These are phyloP conservation scores for Eugnorisma glareosa DNA, from an alignment of 2,888 invertebrate species.

Conservation along the genomic window DNA sequence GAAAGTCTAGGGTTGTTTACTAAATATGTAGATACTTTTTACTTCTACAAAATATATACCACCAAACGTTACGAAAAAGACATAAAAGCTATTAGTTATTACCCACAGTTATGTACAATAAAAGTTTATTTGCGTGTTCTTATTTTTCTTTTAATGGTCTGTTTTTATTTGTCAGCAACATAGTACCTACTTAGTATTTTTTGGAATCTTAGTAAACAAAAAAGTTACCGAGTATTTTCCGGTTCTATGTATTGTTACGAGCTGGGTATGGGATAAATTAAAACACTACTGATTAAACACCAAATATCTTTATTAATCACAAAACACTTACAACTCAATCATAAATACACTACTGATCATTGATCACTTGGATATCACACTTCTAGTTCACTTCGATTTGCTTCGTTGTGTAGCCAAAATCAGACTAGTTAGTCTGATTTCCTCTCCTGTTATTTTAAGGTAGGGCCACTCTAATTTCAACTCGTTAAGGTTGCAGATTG, in stretches of 20 bases:
- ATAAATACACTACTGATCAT: too few relatives aligned
- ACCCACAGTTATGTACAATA: conserved; percentile 34
- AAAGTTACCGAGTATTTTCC: not conserved
- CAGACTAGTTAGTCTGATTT: too few relatives aligned
- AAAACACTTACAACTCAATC: too few relatives aligned
- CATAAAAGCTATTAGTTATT: conserved; percentile 50
- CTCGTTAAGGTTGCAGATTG: too few relatives aligned
- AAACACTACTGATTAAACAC: too few relatives aligned
- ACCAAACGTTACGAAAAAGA: conserved; percentile 22
- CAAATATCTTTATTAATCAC: too few relatives aligned
- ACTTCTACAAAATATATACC: conserved; percentile 17
- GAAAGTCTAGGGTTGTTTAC: not conserved
- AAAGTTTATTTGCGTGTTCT: conserved; percentile 56
- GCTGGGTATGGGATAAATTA: too few relatives aligned
- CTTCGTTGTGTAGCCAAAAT: too few relatives aligned
- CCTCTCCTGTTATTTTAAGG: too few relatives aligned
- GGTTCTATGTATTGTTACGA: not conserved
- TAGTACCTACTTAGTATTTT: conserved; percentile 2
- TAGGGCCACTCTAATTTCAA: too few relatives aligned
- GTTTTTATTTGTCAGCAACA: conserved; percentile 36
- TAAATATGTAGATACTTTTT: not conserved
- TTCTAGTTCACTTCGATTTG: too few relatives aligned
- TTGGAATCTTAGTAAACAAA: conserved; percentile 14
- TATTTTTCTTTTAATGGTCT: conserved; percentile 15
- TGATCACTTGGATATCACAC: too few relatives aligned